These are phyloP conservation scores for Guaruba guarouba DNA, from an alignment of 2,113 vertebrate species.

Conservation along the genomic window DNA sequence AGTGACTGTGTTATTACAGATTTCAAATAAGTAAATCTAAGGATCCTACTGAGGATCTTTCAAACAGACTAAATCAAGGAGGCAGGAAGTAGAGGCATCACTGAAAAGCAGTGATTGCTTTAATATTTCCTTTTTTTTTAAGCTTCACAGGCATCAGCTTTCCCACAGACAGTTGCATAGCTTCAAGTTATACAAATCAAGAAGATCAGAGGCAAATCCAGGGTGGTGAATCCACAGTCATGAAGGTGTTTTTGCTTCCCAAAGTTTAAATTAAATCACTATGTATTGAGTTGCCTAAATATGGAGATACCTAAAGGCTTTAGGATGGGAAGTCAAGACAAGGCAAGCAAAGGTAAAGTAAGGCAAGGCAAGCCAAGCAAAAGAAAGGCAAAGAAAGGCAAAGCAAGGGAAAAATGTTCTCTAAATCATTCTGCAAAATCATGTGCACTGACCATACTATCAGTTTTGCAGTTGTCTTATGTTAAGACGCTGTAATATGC, in stretches of 20 bases:
- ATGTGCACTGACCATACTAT: neutral
- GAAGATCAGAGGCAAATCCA: neutral
- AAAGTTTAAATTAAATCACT: neutral
- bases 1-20: neutral
- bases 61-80: neutral
- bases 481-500: neutral
- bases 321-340: neutral
- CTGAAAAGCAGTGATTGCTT: neutral
- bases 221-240: neutral
- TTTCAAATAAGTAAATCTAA: neutral
- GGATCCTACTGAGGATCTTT: neutral
- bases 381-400: too few relatives aligned
- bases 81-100: neutral
- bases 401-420: neutral
- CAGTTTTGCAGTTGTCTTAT: neutral
- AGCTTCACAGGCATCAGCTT: neutral
- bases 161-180: neutral
- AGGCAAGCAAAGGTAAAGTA: neutral
- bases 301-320: neutral
- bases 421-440: neutral
- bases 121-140: neutral
- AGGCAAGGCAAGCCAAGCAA: neutral
- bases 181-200: neutral
- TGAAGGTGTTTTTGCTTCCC: neutral
- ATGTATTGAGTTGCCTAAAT: neutral